A percentile compares a stretch with the other conserved stretches of the same genome.
Evolutionary conservation across 2,113 vertebrate genomes (phyloP).

Genomic region (Bubalus kerabau): DNA sequence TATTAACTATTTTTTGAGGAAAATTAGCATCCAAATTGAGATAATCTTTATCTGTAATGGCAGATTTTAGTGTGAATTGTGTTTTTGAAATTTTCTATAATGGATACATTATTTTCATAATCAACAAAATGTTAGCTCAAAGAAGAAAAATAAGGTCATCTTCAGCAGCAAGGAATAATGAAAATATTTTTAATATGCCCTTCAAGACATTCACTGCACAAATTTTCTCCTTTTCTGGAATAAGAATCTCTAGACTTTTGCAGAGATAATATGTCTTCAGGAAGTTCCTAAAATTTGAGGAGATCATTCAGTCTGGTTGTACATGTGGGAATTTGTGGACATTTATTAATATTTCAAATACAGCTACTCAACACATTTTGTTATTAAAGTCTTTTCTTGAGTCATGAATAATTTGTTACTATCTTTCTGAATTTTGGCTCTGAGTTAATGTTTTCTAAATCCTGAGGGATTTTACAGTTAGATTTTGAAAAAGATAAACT

Average conservation of each 20-base stretch:
- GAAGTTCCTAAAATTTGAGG: not conserved
- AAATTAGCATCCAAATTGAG: not conserved
- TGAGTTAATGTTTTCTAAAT: conserved; percentile 33
- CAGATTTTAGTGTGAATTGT: not conserved
- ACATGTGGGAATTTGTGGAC: conserved; percentile 19
- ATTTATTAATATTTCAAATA: conserved; percentile 45
- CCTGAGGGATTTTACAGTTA: conserved; percentile 15
- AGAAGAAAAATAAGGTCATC: not conserved
- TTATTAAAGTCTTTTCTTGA: conserved; percentile 27
- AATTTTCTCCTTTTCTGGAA: conserved; percentile 24
- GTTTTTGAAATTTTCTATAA: not conserved
- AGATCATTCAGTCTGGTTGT: not conserved
- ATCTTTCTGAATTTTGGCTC: conserved; percentile 44
- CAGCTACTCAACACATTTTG: conserved; percentile 42
- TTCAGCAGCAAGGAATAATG: conserved; percentile 22
- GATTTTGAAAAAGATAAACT: conserved; percentile 51
- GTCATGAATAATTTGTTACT: conserved; percentile 34
- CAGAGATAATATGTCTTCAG: not conserved
- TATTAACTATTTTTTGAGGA: not conserved
- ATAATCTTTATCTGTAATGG: not conserved
- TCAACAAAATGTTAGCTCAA: not conserved
- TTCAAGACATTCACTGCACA: not conserved
- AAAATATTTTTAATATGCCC: not conserved
- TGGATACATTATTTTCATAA: not conserved
- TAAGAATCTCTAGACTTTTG: not conserved